Base-by-base conservation (phyloP, 1,140 invertebrate genomes). In the Agraylea sexmaculata region DNA sequence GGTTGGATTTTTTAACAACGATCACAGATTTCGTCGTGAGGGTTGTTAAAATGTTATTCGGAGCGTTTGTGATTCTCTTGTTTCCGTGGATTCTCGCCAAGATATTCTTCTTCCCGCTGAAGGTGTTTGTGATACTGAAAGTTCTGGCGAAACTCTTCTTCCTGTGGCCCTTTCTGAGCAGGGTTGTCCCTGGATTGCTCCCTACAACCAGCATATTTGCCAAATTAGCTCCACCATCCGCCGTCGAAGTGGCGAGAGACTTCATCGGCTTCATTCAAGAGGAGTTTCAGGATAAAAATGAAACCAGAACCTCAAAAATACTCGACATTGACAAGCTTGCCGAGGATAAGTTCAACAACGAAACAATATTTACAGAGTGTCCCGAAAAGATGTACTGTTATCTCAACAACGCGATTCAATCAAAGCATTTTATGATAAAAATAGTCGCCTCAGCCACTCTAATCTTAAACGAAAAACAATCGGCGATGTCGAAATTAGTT, bases 21-120 rank as follows among this genome's bases (percentile, higher is more conserved):
- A 40, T 45, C 11, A 37, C 47, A 2, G 39, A 46, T 13, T 10
- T 39, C 4, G 35, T 46, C 16, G 12, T 32, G 1, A 49, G 34
- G 18, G 27, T 49, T n/a, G 37, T 41, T 10, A 49, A 49, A 38
- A 46, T 46, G 37, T 13, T 49, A 15, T 46, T 49, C 16, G 47
- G 40, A 2, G 42, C 30, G 5, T 46, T 40, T 23, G 38, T 44
- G 5, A 46, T 49, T 0, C 16, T 49, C 2, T 23, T 46, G 10
- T 17, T 49, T 5, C 44, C 47, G 2, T 34, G 40, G 31, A n/a
- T 46, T 4, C 17, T 49, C 11, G 23, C 36, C 6, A 49, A 49
- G 20, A 17, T 46, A 3, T 43, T 49, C 28, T 40, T 49, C 12
- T 28, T 49, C 13, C 47, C 47, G 10, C 19, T 49, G 35, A 49